A percentile compares a stretch with the other conserved stretches of the same genome.
Conservation (phyloP, 2,113 vertebrate genomes). For the Ptilonorhynchus violaceus region DNA sequence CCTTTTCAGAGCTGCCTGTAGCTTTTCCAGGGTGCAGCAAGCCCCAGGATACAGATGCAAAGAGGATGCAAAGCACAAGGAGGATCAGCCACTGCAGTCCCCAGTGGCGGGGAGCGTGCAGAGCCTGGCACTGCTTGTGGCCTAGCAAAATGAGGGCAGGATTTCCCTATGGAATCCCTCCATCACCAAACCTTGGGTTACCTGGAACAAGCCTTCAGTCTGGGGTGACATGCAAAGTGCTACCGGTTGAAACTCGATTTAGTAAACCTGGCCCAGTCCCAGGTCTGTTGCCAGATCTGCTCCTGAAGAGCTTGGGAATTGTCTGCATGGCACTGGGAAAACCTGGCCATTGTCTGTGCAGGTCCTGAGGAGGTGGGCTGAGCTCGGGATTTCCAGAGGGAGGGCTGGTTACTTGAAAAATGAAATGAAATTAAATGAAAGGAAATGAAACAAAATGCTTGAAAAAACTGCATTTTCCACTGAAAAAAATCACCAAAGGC, state of each 20-base stretch:
- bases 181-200: neutral
- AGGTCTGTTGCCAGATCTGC: neutral
- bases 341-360: neutral
- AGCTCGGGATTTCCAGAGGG: neutral
- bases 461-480: neutral
- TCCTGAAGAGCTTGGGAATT: neutral
- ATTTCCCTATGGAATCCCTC: neutral
- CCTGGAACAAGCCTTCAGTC: neutral
- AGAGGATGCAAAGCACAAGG: neutral
- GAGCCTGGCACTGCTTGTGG: neutral
- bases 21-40: neutral
- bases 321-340: neutral
- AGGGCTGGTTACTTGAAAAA: neutral
- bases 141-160: neutral
- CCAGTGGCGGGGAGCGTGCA: fast-evolving
- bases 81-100: neutral
- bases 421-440: too few relatives aligned
- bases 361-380: neutral
- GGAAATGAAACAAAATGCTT: too few relatives aligned
- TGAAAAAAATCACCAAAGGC: neutral
- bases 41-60: neutral
- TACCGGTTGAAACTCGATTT: neutral
- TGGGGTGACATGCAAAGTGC: neutral
- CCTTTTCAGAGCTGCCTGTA: neutral
- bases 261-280: neutral